Evolutionary conservation across 53 echinoderm and acorn worm species (phyloP), one percentile per base, ranked within the genome.

Genomic region (Hippasteria phrygiana): DNA sequence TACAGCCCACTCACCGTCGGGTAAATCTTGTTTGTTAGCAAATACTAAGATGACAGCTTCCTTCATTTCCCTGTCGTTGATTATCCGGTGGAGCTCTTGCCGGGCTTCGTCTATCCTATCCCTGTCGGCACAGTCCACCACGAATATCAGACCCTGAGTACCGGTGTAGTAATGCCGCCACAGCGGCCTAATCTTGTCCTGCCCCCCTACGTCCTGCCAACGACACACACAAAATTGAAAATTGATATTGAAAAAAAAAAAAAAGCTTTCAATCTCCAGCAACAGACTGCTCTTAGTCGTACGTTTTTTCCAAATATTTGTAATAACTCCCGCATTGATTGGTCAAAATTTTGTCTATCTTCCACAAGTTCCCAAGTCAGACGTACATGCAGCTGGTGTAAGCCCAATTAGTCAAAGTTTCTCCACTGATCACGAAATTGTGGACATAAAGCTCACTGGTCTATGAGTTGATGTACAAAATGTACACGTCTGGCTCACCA

Each of bases 101-200:
- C 92, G 91, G 2, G 98, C 98, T 43, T 98, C 98, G 42, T 98
- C 98, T 80, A 98, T 95, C 66, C 98, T 88, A 36, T 98, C 98
- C 65, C 94, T 90, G 56, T 98, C 98, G 0, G 98, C 98, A 47
- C 98, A 98, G 86, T 98, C 98, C 34, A 98, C 95, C 11, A 98
- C 98, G 67, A 98, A 98, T 42, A 98, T 98, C 18, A 98, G 91
- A 73, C 98, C 98, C 84, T 98, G 98, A 45, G 98, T 98, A 17
- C 98, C 98, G 22, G 98, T 98, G 93, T 98, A 98, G 83, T 98
- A 98, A 73, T 98, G 98, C 91, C 98, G 94, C 98, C 98, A 98
- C 29, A 98, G 88, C 5, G 98, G 98, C 11, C 97, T 84, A 62
- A 95, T 96, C 87, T 98, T 94, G 73, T 98, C 98, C 66, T 98